Conservation (phyloP, 2,797 vertebrate species). For the Acanthiza pusilla region DNA sequence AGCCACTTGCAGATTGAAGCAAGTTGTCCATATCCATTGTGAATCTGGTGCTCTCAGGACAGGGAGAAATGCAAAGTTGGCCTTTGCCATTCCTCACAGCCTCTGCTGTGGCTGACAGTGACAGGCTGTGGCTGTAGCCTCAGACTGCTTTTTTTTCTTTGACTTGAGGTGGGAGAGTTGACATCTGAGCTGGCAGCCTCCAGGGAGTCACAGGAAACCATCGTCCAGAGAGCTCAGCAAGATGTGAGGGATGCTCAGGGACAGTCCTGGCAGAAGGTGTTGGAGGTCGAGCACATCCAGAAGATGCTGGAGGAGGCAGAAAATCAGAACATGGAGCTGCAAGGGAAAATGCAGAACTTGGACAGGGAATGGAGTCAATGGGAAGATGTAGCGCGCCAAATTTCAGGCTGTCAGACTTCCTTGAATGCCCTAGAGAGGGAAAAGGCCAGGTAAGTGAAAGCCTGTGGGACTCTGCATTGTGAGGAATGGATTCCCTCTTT, state of each 20-base stretch:
- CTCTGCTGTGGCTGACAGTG: background rate
- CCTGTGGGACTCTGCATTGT: background rate
- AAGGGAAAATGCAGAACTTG: background rate
- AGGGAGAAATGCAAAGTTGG: background rate
- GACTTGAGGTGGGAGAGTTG: slow-evolving; percentile 62
- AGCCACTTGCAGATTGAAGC: background rate
- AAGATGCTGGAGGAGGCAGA: background rate
- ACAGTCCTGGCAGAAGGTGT: background rate
- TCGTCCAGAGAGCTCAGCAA: slow-evolving; percentile 35
- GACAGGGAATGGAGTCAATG: background rate
- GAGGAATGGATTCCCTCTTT: background rate
- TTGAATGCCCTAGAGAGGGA: slow-evolving; percentile 2
- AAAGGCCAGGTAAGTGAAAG: slow-evolving; percentile 10
- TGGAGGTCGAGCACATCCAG: slow-evolving; percentile 8
- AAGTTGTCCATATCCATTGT: background rate
- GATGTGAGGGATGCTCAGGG: slow-evolving; percentile 56
- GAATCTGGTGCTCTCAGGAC: background rate
- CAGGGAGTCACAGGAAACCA: slow-evolving; percentile 28
- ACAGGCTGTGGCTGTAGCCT: background rate
- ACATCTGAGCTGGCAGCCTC: slow-evolving; percentile 52
- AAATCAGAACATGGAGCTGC: background rate
- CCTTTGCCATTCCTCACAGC: background rate
- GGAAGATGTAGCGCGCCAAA: background rate
- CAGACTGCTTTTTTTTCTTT: background rate
- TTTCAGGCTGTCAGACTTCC: background rate